These are phyloP conservation scores for Procapra przewalskii DNA, from an alignment of 2,113 vertebrate genomes.

Conservation along the genomic window DNA sequence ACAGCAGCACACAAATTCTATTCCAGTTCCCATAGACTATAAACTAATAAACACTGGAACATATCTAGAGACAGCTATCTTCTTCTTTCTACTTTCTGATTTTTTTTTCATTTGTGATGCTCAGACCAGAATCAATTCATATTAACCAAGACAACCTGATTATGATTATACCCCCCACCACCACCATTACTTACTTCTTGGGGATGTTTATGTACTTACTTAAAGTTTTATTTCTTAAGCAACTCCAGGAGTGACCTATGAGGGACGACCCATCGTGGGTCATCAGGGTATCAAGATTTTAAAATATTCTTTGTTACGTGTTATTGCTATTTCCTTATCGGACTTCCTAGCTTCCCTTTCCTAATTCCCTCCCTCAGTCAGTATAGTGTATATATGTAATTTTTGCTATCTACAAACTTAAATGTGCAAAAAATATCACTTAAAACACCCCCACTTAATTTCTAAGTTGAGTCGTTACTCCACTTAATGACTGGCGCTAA, in stretches of 20 bases:
- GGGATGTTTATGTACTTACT: neutral
- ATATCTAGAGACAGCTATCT: neutral
- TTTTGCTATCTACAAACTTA: neutral
- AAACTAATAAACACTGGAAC: neutral
- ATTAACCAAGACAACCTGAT: neutral
- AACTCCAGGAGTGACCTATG: neutral
- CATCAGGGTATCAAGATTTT: neutral
- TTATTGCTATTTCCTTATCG: neutral
- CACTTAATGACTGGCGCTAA: neutral
- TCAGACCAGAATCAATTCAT: neutral
- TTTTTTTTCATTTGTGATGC: neutral
- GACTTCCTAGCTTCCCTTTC: too few species aligned
- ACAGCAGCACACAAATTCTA: neutral
- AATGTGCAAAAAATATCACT: neutral
- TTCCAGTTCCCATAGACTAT: neutral
- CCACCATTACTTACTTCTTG: neutral
- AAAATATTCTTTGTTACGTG: neutral
- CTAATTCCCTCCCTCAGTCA: neutral
- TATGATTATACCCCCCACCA: neutral
- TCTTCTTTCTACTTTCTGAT: neutral
- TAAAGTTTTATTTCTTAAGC: constrained; percentile 24
- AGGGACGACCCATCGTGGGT: neutral
- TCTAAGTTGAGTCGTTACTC: neutral
- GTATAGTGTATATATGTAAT: neutral
- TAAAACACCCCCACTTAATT: neutral